Evolutionary conservation across 1,140 invertebrate genomes (phyloP).

Genomic region (Teleogryllus occipitalis): DNA sequence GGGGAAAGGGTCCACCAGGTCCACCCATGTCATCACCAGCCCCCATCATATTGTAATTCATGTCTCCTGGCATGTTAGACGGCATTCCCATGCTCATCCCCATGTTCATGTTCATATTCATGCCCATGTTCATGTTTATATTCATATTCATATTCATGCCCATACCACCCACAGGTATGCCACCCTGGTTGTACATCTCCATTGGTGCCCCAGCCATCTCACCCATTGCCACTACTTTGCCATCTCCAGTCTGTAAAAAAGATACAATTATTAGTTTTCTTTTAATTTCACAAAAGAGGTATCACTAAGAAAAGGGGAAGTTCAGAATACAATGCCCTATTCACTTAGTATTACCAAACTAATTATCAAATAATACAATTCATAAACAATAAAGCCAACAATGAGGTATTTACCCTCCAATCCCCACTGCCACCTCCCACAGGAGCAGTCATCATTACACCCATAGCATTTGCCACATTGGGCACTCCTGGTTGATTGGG

Average conservation of each 20-base stretch:
- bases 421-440: slow-evolving; percentile 19
- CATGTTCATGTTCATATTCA: slow-evolving; percentile 16
- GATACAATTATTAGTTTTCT: no score
- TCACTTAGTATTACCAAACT: neutral
- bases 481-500: slow-evolving; percentile 29
- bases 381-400: neutral
- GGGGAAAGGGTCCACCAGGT: slow-evolving; percentile 14
- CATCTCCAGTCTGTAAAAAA: slow-evolving; percentile 42
- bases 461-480: neutral
- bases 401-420: slow-evolving; percentile 20
- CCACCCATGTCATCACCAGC: slow-evolving; percentile 28
- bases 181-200: slow-evolving; percentile 21
- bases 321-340: neutral
- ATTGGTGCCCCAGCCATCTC: slow-evolving; percentile 28
- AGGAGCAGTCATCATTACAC: neutral
- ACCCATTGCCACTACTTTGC: slow-evolving; percentile 38
- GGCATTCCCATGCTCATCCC: neutral
- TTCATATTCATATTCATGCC: slow-evolving; percentile 11
- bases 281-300: neutral
- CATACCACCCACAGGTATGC: slow-evolving; percentile 13
- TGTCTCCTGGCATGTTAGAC: slow-evolving; percentile 29
- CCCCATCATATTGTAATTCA: slow-evolving; percentile 38
- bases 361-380: neutral
- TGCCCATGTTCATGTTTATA: slow-evolving; percentile 12
- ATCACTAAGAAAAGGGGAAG: neutral